phyloP scores from a whole-genome alignment of 2,113 vertebrate genomes.

The Tamias sibiricus region DNA sequence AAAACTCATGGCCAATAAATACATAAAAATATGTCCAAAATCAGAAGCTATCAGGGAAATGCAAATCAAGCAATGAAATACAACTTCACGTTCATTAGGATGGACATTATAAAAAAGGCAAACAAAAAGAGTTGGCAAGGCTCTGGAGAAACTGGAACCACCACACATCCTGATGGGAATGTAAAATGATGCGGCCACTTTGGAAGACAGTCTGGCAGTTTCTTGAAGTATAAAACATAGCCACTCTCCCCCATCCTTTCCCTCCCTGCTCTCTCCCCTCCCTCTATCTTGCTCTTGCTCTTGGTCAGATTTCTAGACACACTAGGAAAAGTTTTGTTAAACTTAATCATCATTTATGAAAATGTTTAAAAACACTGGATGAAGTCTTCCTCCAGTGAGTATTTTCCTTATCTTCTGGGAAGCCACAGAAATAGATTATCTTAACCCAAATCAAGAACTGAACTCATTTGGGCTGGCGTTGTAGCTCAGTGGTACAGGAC shows the following conservation, averaged over 20 bases:
- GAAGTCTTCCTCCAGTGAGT: neutral
- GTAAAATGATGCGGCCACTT: neutral
- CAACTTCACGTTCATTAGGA: neutral
- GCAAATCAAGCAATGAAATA: neutral
- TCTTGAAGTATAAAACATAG: neutral
- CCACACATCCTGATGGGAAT: neutral
- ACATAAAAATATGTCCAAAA: neutral
- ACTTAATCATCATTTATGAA: neutral
- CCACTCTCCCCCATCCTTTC: no score
- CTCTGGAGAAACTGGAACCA: neutral
- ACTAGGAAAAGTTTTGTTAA: neutral
- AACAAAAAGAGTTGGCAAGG: neutral
- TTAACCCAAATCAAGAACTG: neutral
- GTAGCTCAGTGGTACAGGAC: no score
- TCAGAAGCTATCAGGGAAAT: neutral
- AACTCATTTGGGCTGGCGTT: no score
- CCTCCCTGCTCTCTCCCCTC: neutral
- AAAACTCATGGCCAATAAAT: neutral
- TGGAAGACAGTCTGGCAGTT: neutral
- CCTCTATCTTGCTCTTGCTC: neutral
- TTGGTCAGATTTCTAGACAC: neutral
- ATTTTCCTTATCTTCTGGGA: neutral
- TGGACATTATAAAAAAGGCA: neutral
- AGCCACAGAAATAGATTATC: neutral
- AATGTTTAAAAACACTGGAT: neutral